These are phyloP conservation scores for Eucriotettix oculatus DNA, from an alignment of 2,888 invertebrate genomes.

Conservation along the genomic window DNA sequence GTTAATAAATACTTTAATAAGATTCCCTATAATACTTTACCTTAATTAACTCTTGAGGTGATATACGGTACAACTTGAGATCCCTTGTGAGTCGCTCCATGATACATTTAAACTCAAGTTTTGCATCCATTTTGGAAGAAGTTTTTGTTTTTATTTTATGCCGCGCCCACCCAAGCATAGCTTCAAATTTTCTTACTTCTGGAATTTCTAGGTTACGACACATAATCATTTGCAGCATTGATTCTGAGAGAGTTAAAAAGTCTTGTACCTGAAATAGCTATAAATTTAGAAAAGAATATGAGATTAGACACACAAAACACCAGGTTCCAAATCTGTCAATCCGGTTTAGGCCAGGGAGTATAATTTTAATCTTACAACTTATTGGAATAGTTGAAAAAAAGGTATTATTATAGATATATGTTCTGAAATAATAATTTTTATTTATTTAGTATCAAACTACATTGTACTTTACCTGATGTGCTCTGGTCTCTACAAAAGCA, in stretches of 20 bases:
- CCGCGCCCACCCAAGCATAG: conserved; percentile 81
- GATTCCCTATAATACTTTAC: conserved; percentile 23
- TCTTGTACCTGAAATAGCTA: conserved; percentile 64
- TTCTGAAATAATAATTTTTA: too few species aligned
- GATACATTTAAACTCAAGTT: conserved; percentile 78
- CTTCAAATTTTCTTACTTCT: conserved; percentile 72
- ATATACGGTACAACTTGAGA: conserved; percentile 75
- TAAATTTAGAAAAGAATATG: neutral
- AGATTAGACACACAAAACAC: too few species aligned
- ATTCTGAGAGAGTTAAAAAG: conserved; percentile 76
- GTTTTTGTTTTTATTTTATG: conserved; percentile 60
- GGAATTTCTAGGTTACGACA: conserved; percentile 70
- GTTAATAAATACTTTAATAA: too few species aligned
- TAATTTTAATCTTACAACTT: too few species aligned
- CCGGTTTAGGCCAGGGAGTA: too few species aligned
- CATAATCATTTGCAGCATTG: conserved; percentile 55
- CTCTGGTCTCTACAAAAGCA: conserved; percentile 74
- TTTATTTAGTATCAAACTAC: too few species aligned
- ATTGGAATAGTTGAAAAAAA: too few species aligned
- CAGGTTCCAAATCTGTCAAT: too few species aligned
- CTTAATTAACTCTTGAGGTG: conserved; percentile 83
- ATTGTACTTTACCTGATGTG: conserved; percentile 37
- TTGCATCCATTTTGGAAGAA: conserved; percentile 66
- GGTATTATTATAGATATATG: too few species aligned
- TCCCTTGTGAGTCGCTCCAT: conserved; percentile 84